Base-by-base conservation (phyloP, 2,888 invertebrate genomes). In the Melinopterus prodromus region DNA sequence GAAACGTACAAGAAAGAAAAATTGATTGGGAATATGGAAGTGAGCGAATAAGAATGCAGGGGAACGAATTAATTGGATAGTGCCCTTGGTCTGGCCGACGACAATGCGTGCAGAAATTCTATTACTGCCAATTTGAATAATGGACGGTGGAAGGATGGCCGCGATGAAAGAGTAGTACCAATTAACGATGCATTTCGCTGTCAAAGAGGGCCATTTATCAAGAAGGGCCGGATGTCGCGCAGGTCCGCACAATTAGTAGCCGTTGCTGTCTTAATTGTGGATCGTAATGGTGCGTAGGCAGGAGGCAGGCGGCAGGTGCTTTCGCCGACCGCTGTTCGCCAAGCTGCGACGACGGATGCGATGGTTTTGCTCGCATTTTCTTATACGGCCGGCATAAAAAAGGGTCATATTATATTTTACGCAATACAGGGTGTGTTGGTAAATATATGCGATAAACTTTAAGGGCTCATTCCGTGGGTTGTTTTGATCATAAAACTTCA, bases 171-270 rank as follows among this genome's bases (percentile, higher is more conserved):
- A 53, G 9, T 53, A 53, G 74, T 36, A 37, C 74, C 74, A 74
- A 74, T 74, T 74, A 74, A 74, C 74, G 35, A 74, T 37, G 74
- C 35, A 74, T 37, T 74, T 37, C 36, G n/a, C 36, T 74, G 36
- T 37, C 36, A 74, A 71, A 74, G 74, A 37, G 74, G 74, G 74
- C 74, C 74, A 74, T 74, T 74, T 74, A 74, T 74, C 74, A 74
- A 74, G 36, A 74, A 74, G 74, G 74, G 74, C 35, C 35, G 37
- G 74, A 37, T 74, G 74, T 35, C 35, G 36, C 74, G 74, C 74
- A 35, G 74, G 74, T n/a, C 74, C 35, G 36, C 74, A 74, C 74
- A 74, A 74, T 74, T 74, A 53, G 53, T 53, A 74, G 74, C 74
- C 74, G 74, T 35, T 74, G 74, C 74, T 36, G 26, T 74, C 74